Evolutionary conservation across 1,140 invertebrate genomes (phyloP), one percentile per base, ranked within the genome.

Genomic region (Sitophilus oryzae): DNA sequence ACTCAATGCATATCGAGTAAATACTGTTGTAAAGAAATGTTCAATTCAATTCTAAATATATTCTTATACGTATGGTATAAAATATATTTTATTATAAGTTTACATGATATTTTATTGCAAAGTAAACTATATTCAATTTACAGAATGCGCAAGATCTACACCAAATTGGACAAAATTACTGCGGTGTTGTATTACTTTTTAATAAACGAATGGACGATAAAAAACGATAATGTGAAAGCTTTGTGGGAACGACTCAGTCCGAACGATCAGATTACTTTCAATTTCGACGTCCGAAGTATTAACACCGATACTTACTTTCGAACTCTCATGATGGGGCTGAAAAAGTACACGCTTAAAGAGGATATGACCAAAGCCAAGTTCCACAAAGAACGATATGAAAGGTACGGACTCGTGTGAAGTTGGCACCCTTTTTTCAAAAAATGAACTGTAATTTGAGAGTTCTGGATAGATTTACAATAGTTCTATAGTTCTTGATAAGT

Each of bases 261-360:
- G 3, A 15, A 25, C 10, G 59, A 61, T 47, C 38, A 37, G 36
- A 25, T 37, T 21, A 38, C 36, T 16, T 61, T 58, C 37, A 58
- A 61, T 34, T 61, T 61, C 21, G 52, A 61, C 48, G 25, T 61
- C 10, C 46, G 41, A 19, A 25, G 44, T 18, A 52, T 61, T 6
- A 34, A 61, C 19, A 11, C 44, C 2, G 30, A 61, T 20, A 40
- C 14, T 18, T 61, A 61, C 23, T 40, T 58, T 14, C 48, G 23
- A 8, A 61, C 55, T 34, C 38, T 61, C 2, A 45, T 58, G 37
- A 36, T 48, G 2, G 55, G 59, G 5, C 42, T 61, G 23, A 61
- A 61, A 19, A 58, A 58, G 34, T 61, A 57, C 30, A 56, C 52
- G 3, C 44, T 61, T 10, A 61, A 61, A 43, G 59, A 61, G 41